A percentile compares a stretch with the other conserved stretches of the same genome.
Evolutionary conservation across 1,140 invertebrate genomes (phyloP).

Genomic region (Steinernema feltiae): DNA sequence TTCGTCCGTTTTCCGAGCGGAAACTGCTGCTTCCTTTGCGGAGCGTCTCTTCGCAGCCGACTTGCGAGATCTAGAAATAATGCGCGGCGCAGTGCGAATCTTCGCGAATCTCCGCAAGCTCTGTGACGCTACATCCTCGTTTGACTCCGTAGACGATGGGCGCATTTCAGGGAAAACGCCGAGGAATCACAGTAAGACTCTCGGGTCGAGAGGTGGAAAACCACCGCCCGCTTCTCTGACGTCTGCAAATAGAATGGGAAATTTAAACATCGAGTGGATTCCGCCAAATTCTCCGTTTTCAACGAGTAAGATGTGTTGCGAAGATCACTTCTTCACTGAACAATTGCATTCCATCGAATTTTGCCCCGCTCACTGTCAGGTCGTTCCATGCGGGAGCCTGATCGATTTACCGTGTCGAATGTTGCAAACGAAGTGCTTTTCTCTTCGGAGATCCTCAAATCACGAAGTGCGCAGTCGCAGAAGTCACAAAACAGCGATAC

Average conservation of each 20-base stretch:
- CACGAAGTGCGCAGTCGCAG: too few species aligned
- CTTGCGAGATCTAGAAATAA: background rate
- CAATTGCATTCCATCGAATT: too few species aligned
- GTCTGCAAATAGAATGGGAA: background rate
- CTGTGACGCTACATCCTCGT: background rate
- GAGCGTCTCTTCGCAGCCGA: background rate
- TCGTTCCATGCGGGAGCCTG: too few species aligned
- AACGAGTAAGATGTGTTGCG: background rate
- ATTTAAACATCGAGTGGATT: background rate
- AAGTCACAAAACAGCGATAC: too few species aligned
- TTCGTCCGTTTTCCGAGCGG: background rate
- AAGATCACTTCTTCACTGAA: background rate
- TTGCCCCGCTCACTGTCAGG: too few species aligned
- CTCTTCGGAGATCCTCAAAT: too few species aligned
- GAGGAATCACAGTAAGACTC: background rate
- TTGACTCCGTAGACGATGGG: background rate
- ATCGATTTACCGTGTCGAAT: too few species aligned
- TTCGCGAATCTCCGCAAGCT: conserved; percentile 1
- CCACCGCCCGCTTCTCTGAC: background rate
- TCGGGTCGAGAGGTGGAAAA: background rate
- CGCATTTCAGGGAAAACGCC: background rate
- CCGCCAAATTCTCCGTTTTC: background rate
- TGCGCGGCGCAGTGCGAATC: background rate
- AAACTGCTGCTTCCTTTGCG: background rate
- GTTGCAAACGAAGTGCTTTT: too few species aligned